These are phyloP conservation scores for Bombycilla garrulus DNA, from an alignment of 2,113 vertebrate species.

Conservation along the genomic window DNA sequence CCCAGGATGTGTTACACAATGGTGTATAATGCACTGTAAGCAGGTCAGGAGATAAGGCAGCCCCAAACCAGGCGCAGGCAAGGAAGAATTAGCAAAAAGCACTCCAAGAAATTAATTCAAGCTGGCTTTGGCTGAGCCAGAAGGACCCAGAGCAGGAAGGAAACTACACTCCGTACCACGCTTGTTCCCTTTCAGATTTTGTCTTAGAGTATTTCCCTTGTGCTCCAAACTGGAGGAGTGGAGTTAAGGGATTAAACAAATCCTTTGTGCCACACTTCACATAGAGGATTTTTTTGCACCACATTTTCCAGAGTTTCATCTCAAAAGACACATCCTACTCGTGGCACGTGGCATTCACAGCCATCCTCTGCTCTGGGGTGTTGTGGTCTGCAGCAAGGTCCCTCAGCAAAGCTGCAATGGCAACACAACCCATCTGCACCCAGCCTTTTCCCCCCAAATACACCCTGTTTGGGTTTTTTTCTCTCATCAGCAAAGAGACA, in stretches of 20 bases:
- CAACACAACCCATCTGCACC: background rate
- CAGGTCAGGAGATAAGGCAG: constrained; percentile 46
- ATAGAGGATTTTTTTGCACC: background rate
- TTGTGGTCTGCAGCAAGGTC: background rate
- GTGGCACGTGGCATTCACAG: background rate
- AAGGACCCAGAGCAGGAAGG: background rate
- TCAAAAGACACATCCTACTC: background rate
- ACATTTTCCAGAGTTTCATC: background rate
- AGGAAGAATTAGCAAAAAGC: constrained; percentile 48
- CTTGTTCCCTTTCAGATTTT: background rate
- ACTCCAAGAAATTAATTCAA: constrained; percentile 59
- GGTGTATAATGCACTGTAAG: constrained; percentile 26
- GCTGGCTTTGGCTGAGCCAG: background rate
- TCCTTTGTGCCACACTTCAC: background rate
- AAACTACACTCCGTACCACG: background rate
- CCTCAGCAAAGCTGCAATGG: background rate
- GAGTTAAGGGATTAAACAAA: background rate
- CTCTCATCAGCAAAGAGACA: background rate
- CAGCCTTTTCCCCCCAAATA: background rate
- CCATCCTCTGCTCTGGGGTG: background rate
- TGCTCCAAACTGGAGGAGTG: background rate
- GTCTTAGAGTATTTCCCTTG: background rate
- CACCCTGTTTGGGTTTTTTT: accelerated
- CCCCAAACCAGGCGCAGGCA: background rate
- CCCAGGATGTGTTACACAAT: constrained; percentile 7